These are phyloP conservation scores for Drosophila tripunctata DNA, from an alignment of 2,888 invertebrate genomes.

Conservation along the genomic window DNA sequence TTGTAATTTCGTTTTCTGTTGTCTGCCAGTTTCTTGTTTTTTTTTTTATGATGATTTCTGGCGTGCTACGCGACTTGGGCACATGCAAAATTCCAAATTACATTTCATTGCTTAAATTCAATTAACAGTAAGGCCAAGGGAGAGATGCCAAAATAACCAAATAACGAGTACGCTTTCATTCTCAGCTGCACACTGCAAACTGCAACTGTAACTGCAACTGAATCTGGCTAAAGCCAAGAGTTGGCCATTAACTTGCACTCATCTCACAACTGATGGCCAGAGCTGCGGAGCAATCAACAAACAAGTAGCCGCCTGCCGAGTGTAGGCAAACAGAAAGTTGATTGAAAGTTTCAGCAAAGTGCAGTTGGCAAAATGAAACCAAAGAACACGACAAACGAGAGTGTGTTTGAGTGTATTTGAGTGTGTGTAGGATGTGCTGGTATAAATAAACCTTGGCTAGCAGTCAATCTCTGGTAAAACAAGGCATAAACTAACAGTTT, in stretches of 20 bases:
- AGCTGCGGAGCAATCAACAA: constrained; percentile 50
- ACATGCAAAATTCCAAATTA: constrained; percentile 76
- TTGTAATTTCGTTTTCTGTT: constrained; percentile 58
- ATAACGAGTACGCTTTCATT: constrained; percentile 51
- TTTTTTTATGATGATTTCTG: constrained; percentile 56
- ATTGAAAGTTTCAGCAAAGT: constrained; percentile 67
- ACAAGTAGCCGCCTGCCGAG: constrained; percentile 52
- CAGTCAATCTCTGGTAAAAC: no score
- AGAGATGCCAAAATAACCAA: no score
- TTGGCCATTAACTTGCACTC: constrained; percentile 50
- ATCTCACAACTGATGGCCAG: constrained; percentile 12
- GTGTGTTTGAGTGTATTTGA: no score
- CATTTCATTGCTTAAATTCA: constrained; percentile 75
- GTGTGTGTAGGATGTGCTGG: constrained; percentile 29
- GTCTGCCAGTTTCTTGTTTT: constrained; percentile 5
- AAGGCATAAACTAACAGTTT: constrained; percentile 35
- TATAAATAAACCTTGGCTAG: not conserved
- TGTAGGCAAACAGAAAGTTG: constrained; percentile 72
- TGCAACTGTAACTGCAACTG: constrained; percentile 7
- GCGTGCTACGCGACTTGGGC: constrained; percentile 61
- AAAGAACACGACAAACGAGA: constrained; percentile 20
- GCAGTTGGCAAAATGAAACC: constrained; percentile 50
- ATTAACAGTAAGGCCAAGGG: constrained; percentile 56
- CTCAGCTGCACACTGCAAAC: constrained; percentile 30
- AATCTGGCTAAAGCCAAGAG: constrained; percentile 31